phyloP scores from a whole-genome alignment of 2,797 vertebrate species.

The Danio kyathit region DNA sequence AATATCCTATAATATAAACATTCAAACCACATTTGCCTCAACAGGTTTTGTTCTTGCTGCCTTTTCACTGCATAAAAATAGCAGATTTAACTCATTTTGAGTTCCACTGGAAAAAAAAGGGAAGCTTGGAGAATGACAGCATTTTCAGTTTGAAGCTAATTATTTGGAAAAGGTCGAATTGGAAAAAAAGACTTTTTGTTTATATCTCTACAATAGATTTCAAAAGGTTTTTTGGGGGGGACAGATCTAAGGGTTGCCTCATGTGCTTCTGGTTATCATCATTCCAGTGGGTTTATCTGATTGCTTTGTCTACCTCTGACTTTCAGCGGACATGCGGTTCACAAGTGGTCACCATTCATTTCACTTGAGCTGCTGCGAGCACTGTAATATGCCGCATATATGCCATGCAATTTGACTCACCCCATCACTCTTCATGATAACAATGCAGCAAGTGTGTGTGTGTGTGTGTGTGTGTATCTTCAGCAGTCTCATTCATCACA shows the following conservation, averaged over 20 bases:
- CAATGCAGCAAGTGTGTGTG: constrained; percentile 15
- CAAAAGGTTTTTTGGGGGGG: too few species aligned
- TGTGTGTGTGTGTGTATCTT: constrained; percentile 26
- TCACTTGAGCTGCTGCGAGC: background rate
- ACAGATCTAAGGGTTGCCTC: background rate
- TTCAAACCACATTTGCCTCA: background rate
- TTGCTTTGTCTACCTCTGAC: constrained; percentile 9
- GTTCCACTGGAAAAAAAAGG: too few species aligned
- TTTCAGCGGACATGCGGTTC: constrained; percentile 18
- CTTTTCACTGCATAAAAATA: background rate
- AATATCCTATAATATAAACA: background rate
- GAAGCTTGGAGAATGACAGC: background rate
- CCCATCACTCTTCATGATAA: constrained; percentile 43
- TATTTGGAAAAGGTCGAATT: background rate
- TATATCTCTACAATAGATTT: background rate
- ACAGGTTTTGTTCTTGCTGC: background rate
- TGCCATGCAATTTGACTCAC: constrained; percentile 35
- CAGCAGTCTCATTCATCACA: constrained; percentile 44
- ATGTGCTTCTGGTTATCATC: background rate
- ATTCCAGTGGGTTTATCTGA: background rate
- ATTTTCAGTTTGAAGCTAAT: background rate
- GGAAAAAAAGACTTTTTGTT: background rate
- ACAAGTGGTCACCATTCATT: constrained; percentile 18
- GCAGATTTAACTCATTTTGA: background rate
- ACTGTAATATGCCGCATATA: constrained; percentile 25